Evolutionary conservation across 2,888 invertebrate genomes (phyloP).

Genomic region (Brenthis ino): DNA sequence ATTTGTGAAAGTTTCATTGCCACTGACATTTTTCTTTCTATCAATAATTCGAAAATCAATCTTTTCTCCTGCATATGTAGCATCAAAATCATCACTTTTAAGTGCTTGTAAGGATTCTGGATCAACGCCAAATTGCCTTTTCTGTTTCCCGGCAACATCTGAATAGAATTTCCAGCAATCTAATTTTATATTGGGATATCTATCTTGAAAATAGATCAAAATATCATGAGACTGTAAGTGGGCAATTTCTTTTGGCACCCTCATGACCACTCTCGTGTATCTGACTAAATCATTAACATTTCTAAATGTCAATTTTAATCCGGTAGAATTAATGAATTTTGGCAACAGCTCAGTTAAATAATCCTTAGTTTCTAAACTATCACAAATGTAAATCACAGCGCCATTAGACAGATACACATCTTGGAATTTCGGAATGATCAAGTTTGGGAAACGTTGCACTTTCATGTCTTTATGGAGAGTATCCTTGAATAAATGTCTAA

Average conservation of each 20-base stretch:
- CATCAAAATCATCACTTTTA: constrained; percentile 62
- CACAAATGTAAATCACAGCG: constrained; percentile 73
- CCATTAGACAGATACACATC: constrained; percentile 73
- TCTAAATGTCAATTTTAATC: constrained; percentile 64
- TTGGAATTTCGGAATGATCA: constrained; percentile 72
- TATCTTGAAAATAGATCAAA: constrained; percentile 54
- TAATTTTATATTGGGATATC: constrained; percentile 64
- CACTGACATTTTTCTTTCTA: constrained; percentile 63
- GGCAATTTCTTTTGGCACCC: constrained; percentile 64
- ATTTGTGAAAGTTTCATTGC: constrained; percentile 51
- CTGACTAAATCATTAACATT: constrained; percentile 64
- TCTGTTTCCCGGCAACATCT: constrained; percentile 71
- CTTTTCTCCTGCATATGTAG: constrained; percentile 59
- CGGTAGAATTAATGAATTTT: constrained; percentile 67
- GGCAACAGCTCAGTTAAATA: constrained; percentile 66
- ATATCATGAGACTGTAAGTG: constrained; percentile 64
- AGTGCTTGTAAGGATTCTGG: constrained; percentile 68
- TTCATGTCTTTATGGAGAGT: constrained; percentile 72
- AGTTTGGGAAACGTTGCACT: constrained; percentile 60
- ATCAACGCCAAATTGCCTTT: constrained; percentile 73
- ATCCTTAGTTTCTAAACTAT: constrained; percentile 73
- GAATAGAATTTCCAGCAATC: constrained; percentile 75
- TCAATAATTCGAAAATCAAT: constrained; percentile 67
- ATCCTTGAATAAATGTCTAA: constrained; percentile 72
- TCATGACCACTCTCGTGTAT: constrained; percentile 69